phyloP scores from a whole-genome alignment of 2,888 invertebrate genomes.

The Synanthedon vespiformis region DNA sequence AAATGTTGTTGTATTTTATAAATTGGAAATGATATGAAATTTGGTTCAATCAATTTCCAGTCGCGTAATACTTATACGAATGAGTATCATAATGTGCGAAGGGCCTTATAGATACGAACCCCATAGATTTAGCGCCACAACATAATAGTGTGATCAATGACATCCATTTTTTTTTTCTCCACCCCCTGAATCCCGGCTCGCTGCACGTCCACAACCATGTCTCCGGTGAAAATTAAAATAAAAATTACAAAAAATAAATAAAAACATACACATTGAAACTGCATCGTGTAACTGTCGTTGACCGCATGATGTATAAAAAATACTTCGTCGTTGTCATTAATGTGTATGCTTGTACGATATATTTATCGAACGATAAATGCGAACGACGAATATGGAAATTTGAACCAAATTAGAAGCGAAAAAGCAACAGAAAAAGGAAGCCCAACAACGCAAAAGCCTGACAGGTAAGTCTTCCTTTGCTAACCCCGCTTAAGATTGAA shows the following conservation, averaged over 20 bases:
- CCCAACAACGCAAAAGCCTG: slow-evolving; percentile 78
- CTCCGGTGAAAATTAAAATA: slow-evolving; percentile 52
- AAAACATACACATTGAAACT: slow-evolving; percentile 54
- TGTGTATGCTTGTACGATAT: slow-evolving; percentile 53
- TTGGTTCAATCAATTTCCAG: no score
- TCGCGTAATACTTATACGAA: no score
- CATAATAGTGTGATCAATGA: slow-evolving; percentile 62
- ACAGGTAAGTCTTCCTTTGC: slow-evolving; percentile 77
- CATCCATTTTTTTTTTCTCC: slow-evolving; percentile 65
- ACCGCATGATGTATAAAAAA: slow-evolving; percentile 61
- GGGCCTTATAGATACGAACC: slow-evolving; percentile 13
- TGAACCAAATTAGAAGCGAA: slow-evolving; percentile 83
- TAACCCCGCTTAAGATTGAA: slow-evolving; percentile 29
- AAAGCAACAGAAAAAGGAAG: slow-evolving; percentile 89
- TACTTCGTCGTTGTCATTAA: slow-evolving; percentile 47
- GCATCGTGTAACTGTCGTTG: slow-evolving; percentile 68
- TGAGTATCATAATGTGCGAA: no score
- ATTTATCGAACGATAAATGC: slow-evolving; percentile 18
- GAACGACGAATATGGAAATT: slow-evolving; percentile 27
- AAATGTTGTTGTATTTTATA: no score
- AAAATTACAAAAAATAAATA: slow-evolving; percentile 20
- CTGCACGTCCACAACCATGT: slow-evolving; percentile 61
- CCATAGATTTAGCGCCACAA: slow-evolving; percentile 52
- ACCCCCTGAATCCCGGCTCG: slow-evolving; percentile 53
- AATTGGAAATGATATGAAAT: no score